Base-by-base conservation (phyloP, 2,113 vertebrate genomes). In the Dendrocopos noguchii region DNA sequence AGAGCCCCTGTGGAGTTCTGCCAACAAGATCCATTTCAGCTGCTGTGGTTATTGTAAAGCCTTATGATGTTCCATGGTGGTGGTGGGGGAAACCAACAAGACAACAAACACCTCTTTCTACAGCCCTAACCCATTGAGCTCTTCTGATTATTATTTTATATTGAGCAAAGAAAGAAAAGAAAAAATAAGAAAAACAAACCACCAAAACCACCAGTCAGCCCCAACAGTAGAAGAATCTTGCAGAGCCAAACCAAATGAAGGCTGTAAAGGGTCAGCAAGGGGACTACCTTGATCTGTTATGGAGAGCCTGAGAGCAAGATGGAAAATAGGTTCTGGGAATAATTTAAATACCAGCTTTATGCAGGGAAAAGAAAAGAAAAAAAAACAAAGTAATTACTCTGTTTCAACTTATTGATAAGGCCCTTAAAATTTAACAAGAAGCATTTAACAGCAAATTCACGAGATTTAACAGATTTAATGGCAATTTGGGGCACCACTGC, bases 401-500 rank as follows among this genome's bases (percentile, higher is more conserved):
- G 46, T 89, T 94, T 91, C 81, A 73, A 76, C 63, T 76, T 34
- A 73, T 21, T 87, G 94, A 95, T 95, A 94, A 84, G 34, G 55
- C 12, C 15, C 44, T 92, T 95, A 94, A 92, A 93, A 76, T 76
- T 95, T 95, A 91, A 92, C 50, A 72, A 79, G 78, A 84, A 63
- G 15, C 29, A 70, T 59, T 94, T 94, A 94, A 73, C 52, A 84
- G 81, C 34, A 68, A 91, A 89, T 91, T 91, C 39, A 68, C 59
- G 57, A 73, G 55, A 50, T 64, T 28, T 86, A 86, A 63, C 44
- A 76, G 8, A 56, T 81, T 68, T 68, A 73, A 73, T 15, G 29
- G 31, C 63, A 79, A 44, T 39, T 17, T 72, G 75, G 15, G 64
- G 39, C 55, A 80, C 14, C 2, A 9, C 15, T 81, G 25, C 17